Base-by-base conservation (phyloP, 2,888 invertebrate species). In the Selenia dentaria region DNA sequence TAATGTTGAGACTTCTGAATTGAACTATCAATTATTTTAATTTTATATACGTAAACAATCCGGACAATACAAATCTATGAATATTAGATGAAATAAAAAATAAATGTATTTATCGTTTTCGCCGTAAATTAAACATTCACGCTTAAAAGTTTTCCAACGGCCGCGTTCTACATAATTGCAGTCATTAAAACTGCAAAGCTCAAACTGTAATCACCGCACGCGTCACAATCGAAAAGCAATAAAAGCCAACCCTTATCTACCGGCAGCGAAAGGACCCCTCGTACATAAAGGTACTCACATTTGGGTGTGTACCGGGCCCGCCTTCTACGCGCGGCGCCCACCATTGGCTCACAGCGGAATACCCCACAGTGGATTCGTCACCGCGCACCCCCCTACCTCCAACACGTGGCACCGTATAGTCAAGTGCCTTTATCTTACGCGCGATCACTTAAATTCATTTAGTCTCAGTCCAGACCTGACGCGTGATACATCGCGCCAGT, bases 351-450 rank as follows among this genome's bases (percentile, higher is more conserved):
- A 49, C 62, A 50, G 59, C 62, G 70, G 68, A 62, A 70, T 74
- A 67, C 71, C 78, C 77, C 71, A 63, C 62, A 59, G 65, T 68
- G 66, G 25, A 82, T 81, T 81, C 81, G 80, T 69, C 69, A 71
- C 63, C 64, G 62, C 60, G 62, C 74, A 34, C 81, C 83, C 81
- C 82, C 72, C 82, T 74, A 68, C 70, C 59, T 59, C 34, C 46
- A 61, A 40, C 81, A 83, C 79, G 78, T 84, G 84, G 79, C 69
- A 51, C 64, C 68, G 62, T 67, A 67, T 67, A 68, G n/a, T n/a
- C n/a, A n/a, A n/a, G n/a, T n/a, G 73, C 73, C 82, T 87, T 87
- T 89, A 89, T 86, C 82, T 82, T 83, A 67, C 78, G 82, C 78
- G 78, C 83, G 76, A 79, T 75, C 78, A 79, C 74, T 74, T 78